Conservation (phyloP, 2,888 invertebrate species). For the Apamea sordens region DNA sequence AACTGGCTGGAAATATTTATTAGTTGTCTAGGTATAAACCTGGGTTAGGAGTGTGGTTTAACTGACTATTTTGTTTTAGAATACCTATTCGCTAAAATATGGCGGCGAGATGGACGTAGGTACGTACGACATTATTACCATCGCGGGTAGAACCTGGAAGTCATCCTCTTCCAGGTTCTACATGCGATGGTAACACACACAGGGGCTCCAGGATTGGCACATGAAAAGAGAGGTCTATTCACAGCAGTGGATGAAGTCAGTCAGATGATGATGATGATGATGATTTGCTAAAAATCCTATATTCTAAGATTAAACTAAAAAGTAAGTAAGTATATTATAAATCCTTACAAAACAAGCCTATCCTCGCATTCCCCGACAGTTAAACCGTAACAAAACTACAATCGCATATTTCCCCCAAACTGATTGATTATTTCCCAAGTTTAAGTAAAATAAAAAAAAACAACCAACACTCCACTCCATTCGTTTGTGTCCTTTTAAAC, state of each 20-base stretch:
- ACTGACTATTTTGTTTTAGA: background rate
- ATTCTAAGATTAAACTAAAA: too few species aligned
- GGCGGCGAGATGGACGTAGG: too few species aligned
- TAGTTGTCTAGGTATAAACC: background rate
- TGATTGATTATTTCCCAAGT: conserved; percentile 42
- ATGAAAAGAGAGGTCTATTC: background rate
- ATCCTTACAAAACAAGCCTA: background rate
- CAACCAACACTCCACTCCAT: conserved; percentile 66
- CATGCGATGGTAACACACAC: too few species aligned
- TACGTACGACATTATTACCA: background rate
- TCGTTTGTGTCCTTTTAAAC: conserved; percentile 71
- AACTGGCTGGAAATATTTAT: conserved; percentile 15
- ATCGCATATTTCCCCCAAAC: conserved; percentile 23
- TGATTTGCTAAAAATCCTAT: background rate
- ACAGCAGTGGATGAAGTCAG: background rate
- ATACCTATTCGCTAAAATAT: background rate
- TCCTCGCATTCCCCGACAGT: background rate
- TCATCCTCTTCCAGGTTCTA: too few species aligned
- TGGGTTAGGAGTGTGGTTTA: background rate
- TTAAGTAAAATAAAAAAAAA: conserved; percentile 25
- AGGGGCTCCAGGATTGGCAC: background rate
- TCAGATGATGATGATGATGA: background rate
- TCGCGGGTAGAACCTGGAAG: background rate
- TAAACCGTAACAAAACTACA: conserved; percentile 8
- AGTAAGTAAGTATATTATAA: background rate